These are phyloP conservation scores for Pithys albifrons DNA, from an alignment of 2,113 vertebrate genomes.

Conservation along the genomic window DNA sequence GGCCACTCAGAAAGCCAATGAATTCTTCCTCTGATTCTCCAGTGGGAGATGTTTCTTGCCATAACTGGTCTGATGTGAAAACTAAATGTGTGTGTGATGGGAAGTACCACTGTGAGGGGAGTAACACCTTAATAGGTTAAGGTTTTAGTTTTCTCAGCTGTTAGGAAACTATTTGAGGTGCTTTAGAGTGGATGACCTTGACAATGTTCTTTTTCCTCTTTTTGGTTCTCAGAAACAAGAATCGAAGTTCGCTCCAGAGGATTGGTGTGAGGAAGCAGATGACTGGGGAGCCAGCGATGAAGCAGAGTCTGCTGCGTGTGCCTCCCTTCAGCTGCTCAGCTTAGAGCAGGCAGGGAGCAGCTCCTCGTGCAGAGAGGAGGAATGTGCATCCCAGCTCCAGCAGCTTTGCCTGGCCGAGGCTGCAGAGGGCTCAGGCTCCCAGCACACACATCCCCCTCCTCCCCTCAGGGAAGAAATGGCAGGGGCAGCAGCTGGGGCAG, in stretches of 20 bases:
- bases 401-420: conserved; percentile 64
- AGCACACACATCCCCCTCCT: no score
- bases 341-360: not conserved
- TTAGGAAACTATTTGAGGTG: not conserved
- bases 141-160: not conserved
- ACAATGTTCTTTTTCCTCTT: not conserved
- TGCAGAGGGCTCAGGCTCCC: not conserved
- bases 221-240: conserved; percentile 25
- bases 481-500: not conserved
- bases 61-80: not conserved
- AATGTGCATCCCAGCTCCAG: conserved; percentile 70
- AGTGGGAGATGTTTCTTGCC: not conserved
- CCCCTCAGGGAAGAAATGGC: not conserved
- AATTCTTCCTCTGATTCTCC: not conserved
- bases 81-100: fast-evolving
- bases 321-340: not conserved
- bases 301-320: not conserved
- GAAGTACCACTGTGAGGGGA: not conserved
- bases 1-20: not conserved
- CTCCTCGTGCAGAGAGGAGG: not conserved
- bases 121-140: no score
- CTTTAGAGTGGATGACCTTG: not conserved
- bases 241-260: not conserved
- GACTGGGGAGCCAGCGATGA: conserved; percentile 80
- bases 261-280: conserved; percentile 84